Base-by-base conservation (phyloP, 2,797 vertebrate genomes). In the Peromyscus eremicus region DNA sequence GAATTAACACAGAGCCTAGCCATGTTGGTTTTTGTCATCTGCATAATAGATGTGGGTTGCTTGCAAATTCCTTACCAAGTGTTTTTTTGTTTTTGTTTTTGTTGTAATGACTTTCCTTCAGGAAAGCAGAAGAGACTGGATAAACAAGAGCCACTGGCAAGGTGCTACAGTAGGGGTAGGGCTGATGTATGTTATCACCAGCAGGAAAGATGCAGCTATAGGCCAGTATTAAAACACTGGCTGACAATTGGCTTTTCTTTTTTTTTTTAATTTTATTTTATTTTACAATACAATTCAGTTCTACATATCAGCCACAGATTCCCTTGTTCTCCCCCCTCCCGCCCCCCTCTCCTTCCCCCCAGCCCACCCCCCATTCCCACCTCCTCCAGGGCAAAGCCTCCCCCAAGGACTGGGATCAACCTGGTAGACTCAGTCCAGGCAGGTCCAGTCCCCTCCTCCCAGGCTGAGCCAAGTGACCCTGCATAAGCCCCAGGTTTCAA, bases 1-100 rank as follows among this genome's bases (percentile, higher is more conserved):
- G 98, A 98, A 98, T 98, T 98, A 98, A 94, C 91, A 89, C 46
- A 66, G 95, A 98, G 97, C 90, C 96, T 94, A 98, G 92, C 95
- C 96, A 98, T n/a, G 16, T 40, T 97, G 93, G 92, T 98, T 98
- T 98, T 86, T 98, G 95, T 98, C 97, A 97, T 49, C 49, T 49
- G 94, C n/a, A 27, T 60, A 68, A 73, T 96, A 97, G 95, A 73
- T 97, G 97, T 98, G 94, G 92, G 64, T 97, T 97, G 92, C 86
- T 97, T 89, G 37, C 93, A 98, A 97, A 98, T 96, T 97, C 49
- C 34, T 97, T 75, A 96, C 81, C 34, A 89, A 85, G 91, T 13
- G 6, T 46, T 5, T 5, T 68, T 5, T 11, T 52, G 66, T 60
- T 37, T 0, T 0, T 12, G 10, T 66, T 5, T 5, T 68, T 84